Base-by-base conservation (phyloP, 2,888 invertebrate species). In the Cerastis leucographa region DNA sequence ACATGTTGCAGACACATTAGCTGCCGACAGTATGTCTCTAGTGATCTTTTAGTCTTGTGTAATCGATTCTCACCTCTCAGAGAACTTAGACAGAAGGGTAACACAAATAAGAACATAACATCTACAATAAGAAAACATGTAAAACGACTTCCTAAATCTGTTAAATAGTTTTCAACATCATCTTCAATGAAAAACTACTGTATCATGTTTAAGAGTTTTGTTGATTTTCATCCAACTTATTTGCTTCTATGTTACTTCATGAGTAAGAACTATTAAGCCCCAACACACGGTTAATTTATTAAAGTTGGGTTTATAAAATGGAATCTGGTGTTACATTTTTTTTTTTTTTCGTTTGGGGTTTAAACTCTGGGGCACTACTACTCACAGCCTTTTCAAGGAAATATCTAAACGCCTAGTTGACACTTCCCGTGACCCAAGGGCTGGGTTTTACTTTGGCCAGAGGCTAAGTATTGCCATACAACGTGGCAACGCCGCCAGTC, bases 1-100 rank as follows among this genome's bases (percentile, higher is more conserved):
- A 66, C 49, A 59, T 11, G 22, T 74, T 75, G 56, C 40, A 42
- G 46, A 68, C 42, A 51, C 22, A 71, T 71, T 49, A 22, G 49
- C 46, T 19, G 61, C 49, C 29, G 40, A 49, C 61, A 40, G 49
- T 59, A n/a, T 69, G 42, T 69, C 25, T 54, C 22, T 29, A 17
- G 22, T 62, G 19, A 12, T 51, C 1, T 51, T 35, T 9, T 40
- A 59, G 66, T 40, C 22, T 49, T 42, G n/a, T 11, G n/a, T 19
- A 42, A 29, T 12, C 35, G 6, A 7, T 40, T 61, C 40, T 62
- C 40, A 35, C 40, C 22, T 62, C n/a, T 62, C 22, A 22, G 62
- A 8, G 40, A 29, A 59, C 59, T 8, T 19, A 29, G 59, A n/a
- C 59, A 29, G 9, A 9, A 19, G 59, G 29, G 59, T 29, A 19